phyloP scores from a whole-genome alignment of 1,140 invertebrate species.

The Procambarus clarkii region DNA sequence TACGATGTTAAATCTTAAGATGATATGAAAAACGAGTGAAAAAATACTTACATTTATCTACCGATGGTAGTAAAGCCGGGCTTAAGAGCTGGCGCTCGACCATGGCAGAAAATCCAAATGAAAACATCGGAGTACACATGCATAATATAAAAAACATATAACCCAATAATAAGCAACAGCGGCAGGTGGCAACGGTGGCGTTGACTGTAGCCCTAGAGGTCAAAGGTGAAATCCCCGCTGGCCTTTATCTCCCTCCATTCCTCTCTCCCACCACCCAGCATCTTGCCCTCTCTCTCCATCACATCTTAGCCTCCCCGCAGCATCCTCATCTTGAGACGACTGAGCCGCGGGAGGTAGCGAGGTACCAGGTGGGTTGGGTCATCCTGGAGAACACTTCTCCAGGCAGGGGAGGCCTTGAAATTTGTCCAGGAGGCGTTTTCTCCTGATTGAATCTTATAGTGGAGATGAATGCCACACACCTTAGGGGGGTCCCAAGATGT shows the following conservation, averaged over 20 bases:
- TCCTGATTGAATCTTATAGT: constrained; percentile 47
- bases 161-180: constrained; percentile 45
- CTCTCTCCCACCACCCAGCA: neutral
- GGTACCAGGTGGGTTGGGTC: neutral
- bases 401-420: constrained; percentile 7
- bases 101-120: too few species aligned
- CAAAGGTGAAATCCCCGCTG: constrained; percentile 57
- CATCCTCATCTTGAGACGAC: neutral
- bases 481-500: too few species aligned
- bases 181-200: constrained; percentile 45
- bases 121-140: too few species aligned
- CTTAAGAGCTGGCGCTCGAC: too few species aligned
- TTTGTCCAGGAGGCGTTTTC: constrained; percentile 53
- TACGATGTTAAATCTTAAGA: too few species aligned
- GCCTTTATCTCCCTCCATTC: constrained; percentile 24
- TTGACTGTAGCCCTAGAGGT: constrained; percentile 38
- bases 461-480: constrained; percentile 18
- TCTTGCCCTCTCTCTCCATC: neutral
- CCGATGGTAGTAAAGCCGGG: too few species aligned
- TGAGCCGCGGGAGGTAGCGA: constrained; percentile 37
- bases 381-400: constrained; percentile 33
- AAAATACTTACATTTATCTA: too few species aligned
- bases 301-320: neutral
- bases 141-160: constrained; percentile 11
- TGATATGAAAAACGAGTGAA: too few species aligned